These are phyloP conservation scores for Lycorma delicatula DNA, from an alignment of 1,140 invertebrate species.

Conservation along the genomic window DNA sequence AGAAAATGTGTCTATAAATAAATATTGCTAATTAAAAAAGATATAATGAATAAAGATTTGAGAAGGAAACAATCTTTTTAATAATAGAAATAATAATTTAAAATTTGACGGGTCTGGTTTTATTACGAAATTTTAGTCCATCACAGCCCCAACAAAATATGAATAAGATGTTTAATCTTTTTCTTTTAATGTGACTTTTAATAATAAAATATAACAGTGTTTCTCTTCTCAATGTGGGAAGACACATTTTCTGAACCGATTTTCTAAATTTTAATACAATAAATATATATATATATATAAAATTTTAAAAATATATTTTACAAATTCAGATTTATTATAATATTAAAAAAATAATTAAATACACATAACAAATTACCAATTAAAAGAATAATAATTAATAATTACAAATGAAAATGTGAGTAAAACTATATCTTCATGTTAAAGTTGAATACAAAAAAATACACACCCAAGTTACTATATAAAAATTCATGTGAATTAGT, in stretches of 20 bases:
- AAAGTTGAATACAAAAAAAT: too few relatives aligned
- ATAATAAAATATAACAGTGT: slow-evolving; percentile 23
- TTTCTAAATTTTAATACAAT: too few relatives aligned
- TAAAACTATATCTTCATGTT: too few relatives aligned
- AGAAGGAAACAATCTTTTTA: slow-evolving; percentile 15
- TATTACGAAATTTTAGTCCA: slow-evolving; percentile 12
- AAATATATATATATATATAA: slow-evolving; percentile 36
- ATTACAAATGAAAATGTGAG: too few relatives aligned
- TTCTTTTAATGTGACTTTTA: not conserved
- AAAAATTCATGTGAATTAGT: too few relatives aligned
- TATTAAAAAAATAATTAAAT: slow-evolving; percentile 5
- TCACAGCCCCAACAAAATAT: slow-evolving; percentile 3
- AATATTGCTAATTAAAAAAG: slow-evolving; percentile 10
- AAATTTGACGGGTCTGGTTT: slow-evolving; percentile 6
- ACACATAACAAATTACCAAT: slow-evolving; percentile 21
- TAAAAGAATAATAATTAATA: slow-evolving; percentile 38
- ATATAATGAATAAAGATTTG: not conserved
- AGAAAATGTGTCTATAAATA: slow-evolving; percentile 42
- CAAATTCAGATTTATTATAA: too few relatives aligned
- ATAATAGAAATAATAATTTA: slow-evolving; percentile 6
- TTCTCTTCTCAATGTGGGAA: slow-evolving; percentile 59
- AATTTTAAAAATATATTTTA: too few relatives aligned
- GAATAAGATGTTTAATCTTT: too few relatives aligned
- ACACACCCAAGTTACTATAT: too few relatives aligned
- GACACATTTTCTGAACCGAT: slow-evolving; percentile 87